Percentiles rank a stretch among this genome's conserved stretches.
phyloP scores from a whole-genome alignment of 2,113 vertebrate genomes.

The Elephas maximus region DNA sequence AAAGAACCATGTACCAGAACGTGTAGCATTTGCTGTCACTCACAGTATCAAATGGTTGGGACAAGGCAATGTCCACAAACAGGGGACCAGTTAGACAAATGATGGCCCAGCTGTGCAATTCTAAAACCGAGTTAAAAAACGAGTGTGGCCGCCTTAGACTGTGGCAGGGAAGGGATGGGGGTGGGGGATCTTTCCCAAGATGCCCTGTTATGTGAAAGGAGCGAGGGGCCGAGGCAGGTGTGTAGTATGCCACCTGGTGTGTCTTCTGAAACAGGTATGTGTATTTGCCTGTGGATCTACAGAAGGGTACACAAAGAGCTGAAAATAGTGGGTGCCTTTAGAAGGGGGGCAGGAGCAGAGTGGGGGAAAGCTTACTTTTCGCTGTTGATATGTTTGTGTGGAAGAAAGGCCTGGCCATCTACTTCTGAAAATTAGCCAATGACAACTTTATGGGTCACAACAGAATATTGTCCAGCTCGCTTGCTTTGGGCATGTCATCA shows the following conservation, averaged over 20 bases:
- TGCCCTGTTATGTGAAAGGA: not conserved
- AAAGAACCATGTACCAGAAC: fast-evolving
- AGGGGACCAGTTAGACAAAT: not conserved
- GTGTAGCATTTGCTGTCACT: no score
- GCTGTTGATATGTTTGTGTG: not conserved
- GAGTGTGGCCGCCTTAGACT: fast-evolving
- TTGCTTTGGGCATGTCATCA: no score
- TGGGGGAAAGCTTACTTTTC: not conserved
- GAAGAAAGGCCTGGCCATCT: not conserved
- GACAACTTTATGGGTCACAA: not conserved
- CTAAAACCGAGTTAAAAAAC: not conserved
- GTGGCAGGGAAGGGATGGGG: fast-evolving
- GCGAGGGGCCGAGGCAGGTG: not conserved
- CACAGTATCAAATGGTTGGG: not conserved
- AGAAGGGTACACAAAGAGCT: fast-evolving
- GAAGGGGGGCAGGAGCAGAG: not conserved
- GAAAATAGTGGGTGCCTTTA: not conserved
- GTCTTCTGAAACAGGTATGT: not conserved
- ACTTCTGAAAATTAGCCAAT: not conserved
- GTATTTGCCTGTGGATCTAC: not conserved
- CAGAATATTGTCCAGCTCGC: no score
- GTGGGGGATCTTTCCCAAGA: not conserved
- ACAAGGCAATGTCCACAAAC: fast-evolving
- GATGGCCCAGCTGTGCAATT: not conserved
- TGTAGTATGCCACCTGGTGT: not conserved